These are phyloP conservation scores for Linnaemya vulpina DNA, from an alignment of 2,888 invertebrate genomes.

Conservation along the genomic window DNA sequence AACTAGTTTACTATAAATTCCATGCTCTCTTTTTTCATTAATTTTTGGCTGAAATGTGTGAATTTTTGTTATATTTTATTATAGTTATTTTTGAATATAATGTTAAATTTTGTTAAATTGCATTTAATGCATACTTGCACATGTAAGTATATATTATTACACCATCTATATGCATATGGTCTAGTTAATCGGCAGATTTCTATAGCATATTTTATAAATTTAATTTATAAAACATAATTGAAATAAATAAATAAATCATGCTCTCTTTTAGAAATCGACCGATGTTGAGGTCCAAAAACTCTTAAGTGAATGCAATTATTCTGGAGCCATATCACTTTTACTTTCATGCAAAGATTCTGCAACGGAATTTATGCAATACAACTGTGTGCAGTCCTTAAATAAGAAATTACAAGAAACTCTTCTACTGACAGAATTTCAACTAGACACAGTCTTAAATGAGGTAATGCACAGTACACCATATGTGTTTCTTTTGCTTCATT, in stretches of 20 bases:
- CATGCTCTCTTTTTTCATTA: too few species aligned
- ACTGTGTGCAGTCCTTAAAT: constrained; percentile 94
- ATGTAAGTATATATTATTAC: too few species aligned
- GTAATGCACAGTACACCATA: constrained; percentile 82
- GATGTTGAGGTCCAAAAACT: constrained; percentile 92
- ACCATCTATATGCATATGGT: too few species aligned
- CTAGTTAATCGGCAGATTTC: too few species aligned
- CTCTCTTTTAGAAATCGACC: constrained; percentile 86
- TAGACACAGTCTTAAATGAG: constrained; percentile 93
- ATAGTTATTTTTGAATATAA: too few species aligned
- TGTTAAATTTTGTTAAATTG: too few species aligned
- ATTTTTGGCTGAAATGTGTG: too few species aligned
- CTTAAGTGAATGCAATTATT: constrained; percentile 92
- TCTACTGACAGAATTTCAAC: constrained; percentile 94
- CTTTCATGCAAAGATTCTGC: constrained; percentile 94
- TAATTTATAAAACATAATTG: too few species aligned
- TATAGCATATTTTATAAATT: background rate
- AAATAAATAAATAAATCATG: too few species aligned
- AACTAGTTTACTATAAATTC: too few species aligned
- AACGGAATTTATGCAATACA: constrained; percentile 92
- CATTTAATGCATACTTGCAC: too few species aligned
- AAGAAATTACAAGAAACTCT: constrained; percentile 95
- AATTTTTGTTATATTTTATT: too few species aligned
- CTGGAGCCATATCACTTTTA: constrained; percentile 94
- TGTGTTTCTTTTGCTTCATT: background rate